Evolutionary conservation across 2,797 vertebrate genomes (phyloP).

Genomic region (Columba guinea): DNA sequence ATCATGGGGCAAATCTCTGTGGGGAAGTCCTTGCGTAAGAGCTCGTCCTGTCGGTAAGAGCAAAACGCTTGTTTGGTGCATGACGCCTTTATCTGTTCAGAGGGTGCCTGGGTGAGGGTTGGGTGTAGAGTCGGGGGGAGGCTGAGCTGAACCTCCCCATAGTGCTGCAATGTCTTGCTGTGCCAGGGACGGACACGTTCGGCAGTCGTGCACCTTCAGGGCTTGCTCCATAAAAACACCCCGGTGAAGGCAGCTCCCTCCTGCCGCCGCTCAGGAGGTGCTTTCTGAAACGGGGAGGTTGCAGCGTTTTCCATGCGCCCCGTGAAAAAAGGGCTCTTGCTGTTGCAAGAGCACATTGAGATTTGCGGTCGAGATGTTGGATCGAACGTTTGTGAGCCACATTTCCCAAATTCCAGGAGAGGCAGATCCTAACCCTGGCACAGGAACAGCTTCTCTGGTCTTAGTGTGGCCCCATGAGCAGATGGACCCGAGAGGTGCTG

Average conservation of each 20-base stretch:
- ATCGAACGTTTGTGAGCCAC: constrained; percentile 46
- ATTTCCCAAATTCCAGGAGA: constrained; percentile 58
- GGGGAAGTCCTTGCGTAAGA: not conserved
- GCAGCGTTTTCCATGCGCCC: not conserved
- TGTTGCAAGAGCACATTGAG: not conserved
- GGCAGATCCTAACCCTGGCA: constrained; percentile 53
- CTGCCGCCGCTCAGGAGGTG: not conserved
- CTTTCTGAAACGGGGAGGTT: not conserved
- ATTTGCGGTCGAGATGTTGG: constrained; percentile 39
- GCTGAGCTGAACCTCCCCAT: not conserved
- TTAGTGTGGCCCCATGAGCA: not conserved
- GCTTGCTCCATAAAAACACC: not conserved
- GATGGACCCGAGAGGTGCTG: fast-evolving
- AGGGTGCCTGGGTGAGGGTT: not conserved
- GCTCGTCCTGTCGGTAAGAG: not conserved
- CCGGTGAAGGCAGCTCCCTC: not conserved
- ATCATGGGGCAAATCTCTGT: not conserved
- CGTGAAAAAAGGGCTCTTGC: constrained; percentile 31
- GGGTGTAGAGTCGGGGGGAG: not conserved
- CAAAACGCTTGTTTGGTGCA: not conserved
- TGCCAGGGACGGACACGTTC: not conserved
- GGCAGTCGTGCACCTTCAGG: not conserved
- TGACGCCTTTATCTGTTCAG: fast-evolving
- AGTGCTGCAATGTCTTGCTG: fast-evolving
- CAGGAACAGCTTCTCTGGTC: constrained; percentile 45